These are phyloP conservation scores for Halcyon chelicuti DNA, from an alignment of 2,797 vertebrate species.

Conservation along the genomic window DNA sequence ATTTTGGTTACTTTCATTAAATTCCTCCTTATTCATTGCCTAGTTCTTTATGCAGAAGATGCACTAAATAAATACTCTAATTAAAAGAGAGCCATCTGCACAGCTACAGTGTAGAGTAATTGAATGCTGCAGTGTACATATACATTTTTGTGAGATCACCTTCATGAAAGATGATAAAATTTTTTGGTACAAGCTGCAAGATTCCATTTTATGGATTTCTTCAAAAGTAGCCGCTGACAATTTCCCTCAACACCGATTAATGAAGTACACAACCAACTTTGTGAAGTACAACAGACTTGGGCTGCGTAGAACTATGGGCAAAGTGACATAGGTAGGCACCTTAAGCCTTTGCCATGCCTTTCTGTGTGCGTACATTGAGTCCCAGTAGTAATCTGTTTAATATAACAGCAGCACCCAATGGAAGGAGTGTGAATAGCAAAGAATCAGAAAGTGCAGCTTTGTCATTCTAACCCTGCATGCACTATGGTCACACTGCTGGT, in stretches of 20 bases:
- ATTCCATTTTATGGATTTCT: background rate
- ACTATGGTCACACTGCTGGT: background rate
- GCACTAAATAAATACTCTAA: constrained; percentile 23
- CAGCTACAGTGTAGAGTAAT: background rate
- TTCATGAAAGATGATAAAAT: background rate
- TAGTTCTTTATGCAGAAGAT: constrained; percentile 9
- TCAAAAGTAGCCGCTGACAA: background rate
- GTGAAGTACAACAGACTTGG: background rate
- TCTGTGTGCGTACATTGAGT: background rate
- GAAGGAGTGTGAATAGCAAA: constrained; percentile 75
- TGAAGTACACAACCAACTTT: background rate
- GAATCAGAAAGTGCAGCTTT: background rate
- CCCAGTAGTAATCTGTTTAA: constrained; percentile 59
- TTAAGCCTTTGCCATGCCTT: constrained; percentile 26
- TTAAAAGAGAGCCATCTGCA: constrained; percentile 45
- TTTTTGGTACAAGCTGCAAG: background rate
- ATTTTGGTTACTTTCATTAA: constrained; percentile 25
- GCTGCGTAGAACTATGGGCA: background rate
- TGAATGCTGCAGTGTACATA: background rate
- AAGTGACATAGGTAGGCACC: background rate
- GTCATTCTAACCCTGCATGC: background rate
- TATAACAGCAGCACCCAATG: constrained; percentile 79
- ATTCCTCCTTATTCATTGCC: background rate
- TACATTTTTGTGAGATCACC: constrained; percentile 32
- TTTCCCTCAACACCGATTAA: background rate